Conservation (phyloP, 2,888 invertebrate genomes). For the Cryptosula pallasiana region DNA sequence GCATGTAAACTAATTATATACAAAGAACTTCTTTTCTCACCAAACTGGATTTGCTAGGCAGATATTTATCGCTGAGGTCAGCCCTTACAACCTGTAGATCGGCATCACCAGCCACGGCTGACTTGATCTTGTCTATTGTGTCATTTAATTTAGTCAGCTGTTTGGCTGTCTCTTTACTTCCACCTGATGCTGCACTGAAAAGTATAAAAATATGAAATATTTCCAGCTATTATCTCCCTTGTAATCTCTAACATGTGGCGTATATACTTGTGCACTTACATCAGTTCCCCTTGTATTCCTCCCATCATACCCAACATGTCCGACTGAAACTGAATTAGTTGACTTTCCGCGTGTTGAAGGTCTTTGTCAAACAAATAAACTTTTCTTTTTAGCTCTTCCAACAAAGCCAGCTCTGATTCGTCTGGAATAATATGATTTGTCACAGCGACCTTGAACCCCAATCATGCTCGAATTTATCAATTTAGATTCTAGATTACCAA, state of each 20-base stretch:
- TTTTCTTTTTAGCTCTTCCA: slow-evolving; percentile 9
- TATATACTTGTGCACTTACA: too few species aligned
- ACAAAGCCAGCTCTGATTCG: not conserved
- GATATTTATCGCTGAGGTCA: not conserved
- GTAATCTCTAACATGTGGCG: too few species aligned
- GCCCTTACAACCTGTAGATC: not conserved
- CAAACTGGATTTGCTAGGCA: not conserved
- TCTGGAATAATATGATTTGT: slow-evolving; percentile 5
- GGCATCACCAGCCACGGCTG: not conserved
- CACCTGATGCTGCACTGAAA: not conserved
- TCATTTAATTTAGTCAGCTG: not conserved
- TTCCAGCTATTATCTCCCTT: too few species aligned
- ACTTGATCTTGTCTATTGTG: slow-evolving; percentile 15
- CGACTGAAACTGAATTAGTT: not conserved
- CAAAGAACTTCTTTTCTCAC: too few species aligned
- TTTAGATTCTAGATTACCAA: too few species aligned
- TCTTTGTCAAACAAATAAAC: slow-evolving; percentile 3
- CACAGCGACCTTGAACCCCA: too few species aligned
- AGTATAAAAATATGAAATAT: not conserved
- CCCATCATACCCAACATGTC: slow-evolving; percentile 4
- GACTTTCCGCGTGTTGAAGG: not conserved
- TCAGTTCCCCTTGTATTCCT: slow-evolving; percentile 6
- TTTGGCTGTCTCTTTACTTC: not conserved
- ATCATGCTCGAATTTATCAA: too few species aligned
- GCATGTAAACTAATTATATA: too few species aligned